A percentile compares a stretch with the other conserved stretches of the same genome.
Conservation (phyloP, 1,140 invertebrate genomes). For the Saccostrea glomerata region DNA sequence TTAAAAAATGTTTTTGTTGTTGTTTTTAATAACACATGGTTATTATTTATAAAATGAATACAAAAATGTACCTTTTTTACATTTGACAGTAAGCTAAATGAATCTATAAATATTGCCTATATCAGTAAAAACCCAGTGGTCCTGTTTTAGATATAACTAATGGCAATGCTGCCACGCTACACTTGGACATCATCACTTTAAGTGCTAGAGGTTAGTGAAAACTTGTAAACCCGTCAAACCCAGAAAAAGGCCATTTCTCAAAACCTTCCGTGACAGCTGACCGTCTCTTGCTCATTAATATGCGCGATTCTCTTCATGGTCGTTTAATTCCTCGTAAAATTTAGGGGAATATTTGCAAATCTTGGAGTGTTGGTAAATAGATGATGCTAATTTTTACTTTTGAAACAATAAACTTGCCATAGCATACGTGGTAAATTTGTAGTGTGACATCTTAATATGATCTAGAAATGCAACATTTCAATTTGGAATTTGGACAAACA, state of each 20-base stretch:
- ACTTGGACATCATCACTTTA: conserved; percentile 36
- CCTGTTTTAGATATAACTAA: conserved; percentile 8
- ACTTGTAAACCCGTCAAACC: conserved; percentile 22
- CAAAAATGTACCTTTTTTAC: too few relatives aligned
- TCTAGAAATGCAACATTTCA: too few relatives aligned
- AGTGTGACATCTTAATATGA: too few relatives aligned
- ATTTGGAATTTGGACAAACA: too few relatives aligned
- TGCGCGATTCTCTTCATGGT: conserved; percentile 1
- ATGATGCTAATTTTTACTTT: neutral
- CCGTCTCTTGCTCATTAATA: conserved; percentile 11
- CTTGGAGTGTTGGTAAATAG: neutral
- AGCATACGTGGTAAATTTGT: too few relatives aligned
- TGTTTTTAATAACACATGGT: too few relatives aligned
- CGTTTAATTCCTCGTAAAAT: neutral
- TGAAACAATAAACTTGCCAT: too few relatives aligned
- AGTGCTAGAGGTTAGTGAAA: conserved; percentile 30
- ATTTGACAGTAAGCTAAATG: too few relatives aligned
- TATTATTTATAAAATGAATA: too few relatives aligned
- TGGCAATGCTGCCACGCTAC: neutral
- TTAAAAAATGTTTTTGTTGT: too few relatives aligned
- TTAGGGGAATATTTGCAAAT: conserved; percentile 4
- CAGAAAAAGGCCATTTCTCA: conserved; percentile 13
- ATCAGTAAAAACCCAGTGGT: neutral
- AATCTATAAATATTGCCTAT: too few relatives aligned
- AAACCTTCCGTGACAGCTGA: neutral